A percentile compares a stretch with the other conserved stretches of the same genome.
phyloP scores from a whole-genome alignment of 1,140 invertebrate genomes.

The Drosophila tani region DNA sequence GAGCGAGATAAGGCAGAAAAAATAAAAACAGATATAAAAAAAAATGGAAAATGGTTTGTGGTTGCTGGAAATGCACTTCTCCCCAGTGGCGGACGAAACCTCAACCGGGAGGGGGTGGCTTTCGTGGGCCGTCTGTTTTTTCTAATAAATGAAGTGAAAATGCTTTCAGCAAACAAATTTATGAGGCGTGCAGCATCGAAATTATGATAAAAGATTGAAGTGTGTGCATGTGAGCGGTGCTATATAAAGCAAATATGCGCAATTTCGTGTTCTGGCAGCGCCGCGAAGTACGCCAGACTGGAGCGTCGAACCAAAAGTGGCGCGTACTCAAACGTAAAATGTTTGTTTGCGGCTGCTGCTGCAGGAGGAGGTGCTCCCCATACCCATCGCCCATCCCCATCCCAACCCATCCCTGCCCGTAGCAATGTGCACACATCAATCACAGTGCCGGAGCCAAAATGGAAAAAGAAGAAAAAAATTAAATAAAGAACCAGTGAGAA shows the following conservation, averaged over 20 bases:
- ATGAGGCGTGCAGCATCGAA: conserved; percentile 71
- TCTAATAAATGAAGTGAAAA: conserved; percentile 83
- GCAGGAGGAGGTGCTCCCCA: conserved; percentile 3
- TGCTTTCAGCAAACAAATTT: conserved; percentile 80
- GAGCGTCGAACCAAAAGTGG: conserved; percentile 71
- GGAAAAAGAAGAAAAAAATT: conserved; percentile 13
- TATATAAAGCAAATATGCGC: conserved; percentile 74
- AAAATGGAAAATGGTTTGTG: conserved; percentile 10
- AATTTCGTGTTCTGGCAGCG: conserved; percentile 79
- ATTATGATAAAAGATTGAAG: conserved; percentile 80
- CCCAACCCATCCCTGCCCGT: neutral
- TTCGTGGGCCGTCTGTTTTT: conserved; percentile 32
- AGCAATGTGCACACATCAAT: conserved; percentile 73
- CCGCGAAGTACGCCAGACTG: conserved; percentile 56
- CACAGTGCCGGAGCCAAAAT: conserved; percentile 37
- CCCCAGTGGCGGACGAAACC: conserved; percentile 7
- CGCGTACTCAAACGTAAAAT: conserved; percentile 81
- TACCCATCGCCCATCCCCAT: neutral
- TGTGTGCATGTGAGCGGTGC: conserved; percentile 40
- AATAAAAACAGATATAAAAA: conserved; percentile 4
- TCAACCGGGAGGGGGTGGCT: neutral
- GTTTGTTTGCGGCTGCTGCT: conserved; percentile 71
- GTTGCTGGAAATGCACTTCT: conserved; percentile 27
- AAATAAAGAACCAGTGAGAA: conserved; percentile 54
- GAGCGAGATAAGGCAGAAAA: neutral